Conservation (phyloP, 2,888 invertebrate genomes). For the Epistrophe grossulariae region DNA sequence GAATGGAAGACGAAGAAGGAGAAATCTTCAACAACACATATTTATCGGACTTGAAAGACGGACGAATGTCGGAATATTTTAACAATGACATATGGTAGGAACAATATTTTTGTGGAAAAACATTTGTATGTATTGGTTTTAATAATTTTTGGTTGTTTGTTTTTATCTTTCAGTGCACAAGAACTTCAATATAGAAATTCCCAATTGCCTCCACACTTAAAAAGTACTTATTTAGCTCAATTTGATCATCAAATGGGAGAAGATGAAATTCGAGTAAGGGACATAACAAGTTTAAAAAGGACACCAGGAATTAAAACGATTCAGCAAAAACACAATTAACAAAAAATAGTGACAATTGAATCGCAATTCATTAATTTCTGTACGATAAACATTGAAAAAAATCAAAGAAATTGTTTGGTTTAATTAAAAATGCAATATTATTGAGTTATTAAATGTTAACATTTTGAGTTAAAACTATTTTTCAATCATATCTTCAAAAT, state of each 20-base stretch:
- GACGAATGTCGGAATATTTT: slow-evolving; percentile 83
- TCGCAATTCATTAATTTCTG: slow-evolving; percentile 45
- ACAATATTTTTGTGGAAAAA: not conserved
- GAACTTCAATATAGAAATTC: slow-evolving; percentile 92
- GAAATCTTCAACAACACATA: slow-evolving; percentile 93
- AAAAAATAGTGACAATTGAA: slow-evolving; percentile 61
- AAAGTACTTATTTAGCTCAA: slow-evolving; percentile 93
- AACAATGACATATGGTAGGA: slow-evolving; percentile 79
- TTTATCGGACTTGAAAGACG: slow-evolving; percentile 87
- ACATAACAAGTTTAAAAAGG: slow-evolving; percentile 61
- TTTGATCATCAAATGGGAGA: slow-evolving; percentile 88
- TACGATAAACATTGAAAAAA: slow-evolving; percentile 28
- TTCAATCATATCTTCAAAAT: not conserved
- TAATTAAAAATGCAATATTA: slow-evolving; percentile 8
- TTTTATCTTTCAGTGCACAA: slow-evolving; percentile 84
- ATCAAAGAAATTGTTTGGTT: slow-evolving; percentile 8
- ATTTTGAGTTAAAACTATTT: not conserved
- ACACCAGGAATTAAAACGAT: slow-evolving; percentile 60
- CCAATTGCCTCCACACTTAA: slow-evolving; percentile 92
- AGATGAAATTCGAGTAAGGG: slow-evolving; percentile 88
- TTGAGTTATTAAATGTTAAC: slow-evolving; percentile 22
- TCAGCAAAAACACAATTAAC: slow-evolving; percentile 48
- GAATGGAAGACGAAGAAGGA: slow-evolving; percentile 94
- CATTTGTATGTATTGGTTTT: not conserved
- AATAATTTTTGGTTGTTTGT: slow-evolving; percentile 15